A percentile compares a stretch with the other conserved stretches of the same genome.
These are phyloP conservation scores for Tinea trinotella DNA, from an alignment of 2,888 invertebrate species.

Conservation along the genomic window DNA sequence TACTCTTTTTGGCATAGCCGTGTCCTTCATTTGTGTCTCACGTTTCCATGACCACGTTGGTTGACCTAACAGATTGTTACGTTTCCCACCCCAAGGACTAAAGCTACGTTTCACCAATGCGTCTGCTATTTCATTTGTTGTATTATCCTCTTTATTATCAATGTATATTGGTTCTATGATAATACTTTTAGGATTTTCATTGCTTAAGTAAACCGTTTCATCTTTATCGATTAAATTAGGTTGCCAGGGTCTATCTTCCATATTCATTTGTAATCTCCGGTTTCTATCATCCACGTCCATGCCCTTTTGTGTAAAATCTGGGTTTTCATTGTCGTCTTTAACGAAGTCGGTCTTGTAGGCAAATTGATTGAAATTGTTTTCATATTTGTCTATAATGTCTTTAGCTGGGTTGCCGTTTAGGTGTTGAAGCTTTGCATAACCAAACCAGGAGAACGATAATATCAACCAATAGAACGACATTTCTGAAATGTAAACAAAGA, in stretches of 20 bases:
- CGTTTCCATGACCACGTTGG: conserved; percentile 60
- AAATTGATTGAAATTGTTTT: background rate
- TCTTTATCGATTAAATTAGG: conserved; percentile 40
- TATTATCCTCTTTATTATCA: conserved; percentile 30
- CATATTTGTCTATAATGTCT: conserved; percentile 25
- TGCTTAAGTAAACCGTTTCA: conserved; percentile 26
- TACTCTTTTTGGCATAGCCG: conserved; percentile 62
- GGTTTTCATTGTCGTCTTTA: conserved; percentile 22
- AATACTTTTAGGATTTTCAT: conserved; percentile 21
- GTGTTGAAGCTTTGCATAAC: conserved; percentile 51
- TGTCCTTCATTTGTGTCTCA: conserved; percentile 41
- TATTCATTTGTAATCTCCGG: conserved; percentile 28
- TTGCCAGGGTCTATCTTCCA: conserved; percentile 33
- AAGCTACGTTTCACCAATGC: conserved; percentile 47
- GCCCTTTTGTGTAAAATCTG: background rate
- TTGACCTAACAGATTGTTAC: conserved; percentile 33
- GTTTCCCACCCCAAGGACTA: conserved; percentile 63
- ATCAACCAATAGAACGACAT: conserved; percentile 57
- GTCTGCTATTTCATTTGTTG: conserved; percentile 27
- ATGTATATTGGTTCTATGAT: conserved; percentile 29
- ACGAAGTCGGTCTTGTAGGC: conserved; percentile 29
- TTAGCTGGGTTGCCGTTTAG: conserved; percentile 40
- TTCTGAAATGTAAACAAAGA: conserved; percentile 39
- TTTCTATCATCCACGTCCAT: conserved; percentile 23
- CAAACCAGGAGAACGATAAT: conserved; percentile 48